These are phyloP conservation scores for Cottoperca gobio DNA, from an alignment of 2,797 vertebrate genomes.

Conservation along the genomic window DNA sequence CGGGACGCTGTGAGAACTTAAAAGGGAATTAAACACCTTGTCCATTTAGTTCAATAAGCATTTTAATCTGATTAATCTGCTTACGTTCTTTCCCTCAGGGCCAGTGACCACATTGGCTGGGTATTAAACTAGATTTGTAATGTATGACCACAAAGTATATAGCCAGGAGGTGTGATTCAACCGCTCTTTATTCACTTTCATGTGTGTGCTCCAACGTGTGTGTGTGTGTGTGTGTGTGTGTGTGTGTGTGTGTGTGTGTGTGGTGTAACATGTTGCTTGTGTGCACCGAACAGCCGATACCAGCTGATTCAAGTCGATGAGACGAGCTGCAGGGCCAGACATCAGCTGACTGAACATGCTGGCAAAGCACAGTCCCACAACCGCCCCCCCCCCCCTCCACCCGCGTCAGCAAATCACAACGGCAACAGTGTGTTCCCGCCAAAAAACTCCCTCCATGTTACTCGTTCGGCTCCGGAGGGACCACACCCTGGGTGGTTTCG, in stretches of 20 bases:
- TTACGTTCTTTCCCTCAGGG: constrained; percentile 22
- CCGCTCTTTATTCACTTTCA: background rate
- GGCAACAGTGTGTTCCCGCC: constrained; percentile 28
- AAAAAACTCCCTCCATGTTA: constrained; percentile 25
- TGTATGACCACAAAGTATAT: constrained; percentile 16
- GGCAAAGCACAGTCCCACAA: constrained; percentile 54
- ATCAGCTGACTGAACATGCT: constrained; percentile 64
- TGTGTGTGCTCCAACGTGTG: background rate
- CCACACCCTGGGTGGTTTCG: constrained; percentile 1
- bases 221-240: background rate
- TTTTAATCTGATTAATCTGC: constrained; percentile 54
- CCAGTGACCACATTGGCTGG: constrained; percentile 33
- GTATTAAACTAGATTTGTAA: constrained; percentile 46
- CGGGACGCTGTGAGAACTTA: constrained; percentile 18
- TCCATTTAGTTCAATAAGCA: constrained; percentile 31
- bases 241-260: background rate
- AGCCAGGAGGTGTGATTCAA: background rate
- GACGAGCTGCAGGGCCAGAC: constrained; percentile 26
- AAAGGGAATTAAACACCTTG: constrained; percentile 44
- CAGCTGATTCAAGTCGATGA: constrained; percentile 26
- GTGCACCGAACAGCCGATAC: constrained; percentile 3
- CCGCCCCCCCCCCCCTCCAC: constrained; percentile 35
- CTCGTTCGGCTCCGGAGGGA: background rate
- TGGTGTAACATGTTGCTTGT: background rate
- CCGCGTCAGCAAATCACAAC: constrained; percentile 57